These are phyloP conservation scores for Lerema accius DNA, from an alignment of 1,140 invertebrate genomes.

Conservation along the genomic window DNA sequence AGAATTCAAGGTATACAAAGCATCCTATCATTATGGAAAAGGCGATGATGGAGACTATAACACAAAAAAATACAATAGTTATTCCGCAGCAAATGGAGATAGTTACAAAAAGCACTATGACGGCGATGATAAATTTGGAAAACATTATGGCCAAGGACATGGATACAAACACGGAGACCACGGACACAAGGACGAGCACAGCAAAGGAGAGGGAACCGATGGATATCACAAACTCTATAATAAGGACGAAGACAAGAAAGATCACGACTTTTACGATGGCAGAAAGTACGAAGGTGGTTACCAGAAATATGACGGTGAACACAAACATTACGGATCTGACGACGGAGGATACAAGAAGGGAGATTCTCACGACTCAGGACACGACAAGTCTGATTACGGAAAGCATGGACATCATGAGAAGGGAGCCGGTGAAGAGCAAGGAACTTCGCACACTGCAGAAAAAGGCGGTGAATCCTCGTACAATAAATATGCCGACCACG, in stretches of 20 bases:
- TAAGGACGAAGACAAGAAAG: constrained; percentile 88
- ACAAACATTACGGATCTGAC: constrained; percentile 75
- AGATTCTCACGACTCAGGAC: constrained; percentile 75
- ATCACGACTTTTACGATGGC: constrained; percentile 87
- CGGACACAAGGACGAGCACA: constrained; percentile 85
- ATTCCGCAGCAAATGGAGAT: constrained; percentile 46
- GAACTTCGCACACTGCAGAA: constrained; percentile 72
- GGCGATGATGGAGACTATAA: constrained; percentile 65
- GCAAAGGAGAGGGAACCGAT: constrained; percentile 85
- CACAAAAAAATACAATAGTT: constrained; percentile 67
- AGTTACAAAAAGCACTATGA: constrained; percentile 58
- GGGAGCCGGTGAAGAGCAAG: constrained; percentile 67
- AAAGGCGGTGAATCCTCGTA: constrained; percentile 71
- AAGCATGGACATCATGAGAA: constrained; percentile 77
- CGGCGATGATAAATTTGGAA: constrained; percentile 58
- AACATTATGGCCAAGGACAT: constrained; percentile 75
- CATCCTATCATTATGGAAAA: constrained; percentile 58
- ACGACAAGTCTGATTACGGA: constrained; percentile 67
- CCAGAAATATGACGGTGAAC: constrained; percentile 80
- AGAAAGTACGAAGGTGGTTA: constrained; percentile 84
- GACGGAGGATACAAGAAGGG: constrained; percentile 80
- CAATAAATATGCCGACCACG: constrained; percentile 69
- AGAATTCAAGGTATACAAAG: constrained; percentile 73
- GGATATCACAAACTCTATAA: constrained; percentile 87
- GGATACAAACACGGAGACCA: constrained; percentile 86